Evolutionary conservation across 2,888 invertebrate species (phyloP), one percentile per base, ranked within the genome.

Genomic region (Octonoba sinensis): DNA sequence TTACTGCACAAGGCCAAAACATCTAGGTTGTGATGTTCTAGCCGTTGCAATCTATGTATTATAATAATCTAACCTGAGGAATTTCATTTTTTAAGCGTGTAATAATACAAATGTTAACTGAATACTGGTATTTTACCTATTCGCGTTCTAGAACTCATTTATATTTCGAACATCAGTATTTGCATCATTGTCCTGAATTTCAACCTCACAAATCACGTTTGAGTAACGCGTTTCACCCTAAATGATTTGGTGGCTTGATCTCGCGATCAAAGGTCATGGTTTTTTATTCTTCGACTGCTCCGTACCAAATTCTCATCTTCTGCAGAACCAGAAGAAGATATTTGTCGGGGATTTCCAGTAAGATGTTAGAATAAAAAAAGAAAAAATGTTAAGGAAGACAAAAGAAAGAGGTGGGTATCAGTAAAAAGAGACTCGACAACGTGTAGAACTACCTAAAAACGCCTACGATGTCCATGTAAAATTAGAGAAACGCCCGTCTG

Each of bases 401-500:
- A 73, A 81, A 73, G 73, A 81, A 73, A 73, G 46, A 81, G 79
- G 73, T 72, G 79, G 79, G 64, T 73, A 69, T 54, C 44, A 47
- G 51, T 51, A 79, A 69, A 69, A 69, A 64, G 56, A 36, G 36
- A 36, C 36, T 36, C 36, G 36, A 36, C 62, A 27, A 59, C 54
- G 49, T 64, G 27, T 27, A 56, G 57, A 81, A 69, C 62, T 62
- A 79, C 62, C 73, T 64, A 73, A 69, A 67, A 57, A 66, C 79
- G 79, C 79, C 79, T 81, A 81, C 79, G 69, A 59, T 62, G 47
- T 69, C 46, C 67, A 69, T 74, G 67, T 27, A 81, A 77, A 67
- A 81, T 73, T 22, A 47, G 67, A 62, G 76, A 64, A 60, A 73
- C 79, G 73, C 79, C 79, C 79, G 79, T 81, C 79, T 81, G 73